Base-by-base conservation (phyloP, 2,113 vertebrate genomes). In the mouse (Mus musculus) region DNA sequence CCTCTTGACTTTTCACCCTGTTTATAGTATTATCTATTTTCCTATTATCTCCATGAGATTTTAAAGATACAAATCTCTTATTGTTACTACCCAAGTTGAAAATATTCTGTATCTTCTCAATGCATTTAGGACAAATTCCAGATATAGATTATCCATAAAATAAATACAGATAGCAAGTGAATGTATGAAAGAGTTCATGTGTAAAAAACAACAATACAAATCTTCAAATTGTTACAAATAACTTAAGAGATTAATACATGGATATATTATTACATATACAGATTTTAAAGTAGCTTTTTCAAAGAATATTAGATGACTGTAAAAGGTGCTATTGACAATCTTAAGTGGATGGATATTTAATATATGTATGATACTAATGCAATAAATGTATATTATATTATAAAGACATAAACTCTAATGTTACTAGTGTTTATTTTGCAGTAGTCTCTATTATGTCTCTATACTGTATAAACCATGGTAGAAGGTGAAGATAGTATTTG, bases 121-220 rank as follows among this genome's bases (percentile, higher is more conserved):
- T 72, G 30, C 14, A 59, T 49, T 73, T 75, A 86, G 8, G 61
- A 92, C 69, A 80, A 86, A 89, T 26, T 81, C 46, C 56, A 92
- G 59, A 89, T 12, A 61, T 16, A 33, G 14, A 52, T 10, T 80
- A 90, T 86, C 72, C 36, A 42, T 42, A 69, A 76, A 94, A 42
- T 16, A 94, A 94, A 89, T 80, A 80, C 33, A 69, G 86, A 49
- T 75, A 91, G 61, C 69, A 82, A 85, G 10, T 91, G 95, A 88
- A 69, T 88, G 80, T 80, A 80, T 72, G 63, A 86, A 82, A 86
- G 20, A 82, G 39, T 71, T 61, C 28, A 93, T 49, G 81, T 95
- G 52, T 92, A 61, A 13, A 93, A 95, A 82, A 88, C 67, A 88
- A 11, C 20, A 77, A n/a, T 91, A 5, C 49, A 88, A 33, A 72